Conservation (phyloP, 2,113 vertebrate genomes). For the Myiopsitta monachus region DNA sequence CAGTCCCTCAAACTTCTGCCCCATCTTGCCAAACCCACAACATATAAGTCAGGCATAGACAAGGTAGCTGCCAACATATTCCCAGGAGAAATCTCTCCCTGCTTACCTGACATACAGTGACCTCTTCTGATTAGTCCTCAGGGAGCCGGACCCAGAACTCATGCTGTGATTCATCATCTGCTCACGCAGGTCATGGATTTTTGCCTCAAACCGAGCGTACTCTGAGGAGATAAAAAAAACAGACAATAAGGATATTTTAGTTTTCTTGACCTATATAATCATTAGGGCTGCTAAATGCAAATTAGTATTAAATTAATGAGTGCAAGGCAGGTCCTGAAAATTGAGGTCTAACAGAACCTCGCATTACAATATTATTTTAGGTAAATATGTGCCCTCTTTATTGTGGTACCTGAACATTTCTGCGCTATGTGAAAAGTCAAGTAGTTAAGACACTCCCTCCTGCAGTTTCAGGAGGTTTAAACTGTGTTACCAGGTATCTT, state of each 20-base stretch:
- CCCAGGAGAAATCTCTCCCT: neutral
- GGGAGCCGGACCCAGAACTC: slow-evolving; percentile 95
- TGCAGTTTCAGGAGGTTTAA: neutral
- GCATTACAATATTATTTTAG: neutral
- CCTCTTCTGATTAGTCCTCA: slow-evolving; percentile 96
- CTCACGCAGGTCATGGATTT: slow-evolving; percentile 98
- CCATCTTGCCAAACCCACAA: neutral
- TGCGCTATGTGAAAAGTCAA: neutral
- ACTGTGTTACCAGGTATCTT: neutral
- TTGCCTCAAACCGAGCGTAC: slow-evolving; percentile 96
- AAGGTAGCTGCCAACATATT: neutral
- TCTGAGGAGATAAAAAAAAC: slow-evolving; percentile 75
- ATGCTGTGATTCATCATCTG: slow-evolving; percentile 99
- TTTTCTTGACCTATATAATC: slow-evolving; percentile 44
- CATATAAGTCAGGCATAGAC: neutral
- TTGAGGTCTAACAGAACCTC: neutral
- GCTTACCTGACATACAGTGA: slow-evolving; percentile 94
- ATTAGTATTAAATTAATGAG: slow-evolving; percentile 21
- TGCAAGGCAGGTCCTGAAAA: neutral
- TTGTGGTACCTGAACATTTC: neutral
- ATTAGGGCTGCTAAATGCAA: slow-evolving; percentile 3
- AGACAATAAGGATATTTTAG: slow-evolving; percentile 43
- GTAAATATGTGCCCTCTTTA: neutral
- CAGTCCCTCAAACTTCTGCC: neutral
- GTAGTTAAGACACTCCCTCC: neutral